These are phyloP conservation scores for Heliconius congener DNA, from an alignment of 1,140 invertebrate species.

Conservation along the genomic window DNA sequence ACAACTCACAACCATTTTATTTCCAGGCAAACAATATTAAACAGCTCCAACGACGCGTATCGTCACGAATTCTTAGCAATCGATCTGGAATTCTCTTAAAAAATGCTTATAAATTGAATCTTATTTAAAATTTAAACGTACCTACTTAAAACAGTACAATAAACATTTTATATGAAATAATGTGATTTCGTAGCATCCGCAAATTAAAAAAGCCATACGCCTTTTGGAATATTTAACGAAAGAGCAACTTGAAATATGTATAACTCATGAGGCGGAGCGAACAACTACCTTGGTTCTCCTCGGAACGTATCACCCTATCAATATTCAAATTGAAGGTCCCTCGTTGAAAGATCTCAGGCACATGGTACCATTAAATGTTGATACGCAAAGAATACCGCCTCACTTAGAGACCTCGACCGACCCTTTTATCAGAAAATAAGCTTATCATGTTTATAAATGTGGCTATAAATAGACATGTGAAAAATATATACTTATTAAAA, in stretches of 20 bases:
- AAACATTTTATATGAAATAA: neutral
- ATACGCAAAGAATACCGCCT: conserved; percentile 68
- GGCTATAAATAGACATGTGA: conserved; percentile 42
- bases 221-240: neutral
- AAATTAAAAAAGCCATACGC: neutral
- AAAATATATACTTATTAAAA: conserved; percentile 39
- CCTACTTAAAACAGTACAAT: no score
- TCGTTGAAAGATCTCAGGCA: conserved; percentile 66
- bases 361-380: conserved; percentile 69
- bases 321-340: conserved; percentile 75
- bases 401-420: conserved; percentile 64
- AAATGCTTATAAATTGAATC: no score
- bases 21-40: no score
- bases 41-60: no score
- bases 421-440: conserved; percentile 77
- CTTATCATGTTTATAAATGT: conserved; percentile 72
- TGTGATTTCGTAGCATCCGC: neutral
- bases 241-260: neutral
- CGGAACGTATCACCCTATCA: conserved; percentile 57
- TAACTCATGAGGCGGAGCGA: conserved; percentile 3
- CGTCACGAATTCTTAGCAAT: no score
- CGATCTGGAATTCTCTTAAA: no score
- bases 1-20: no score
- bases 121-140: no score
- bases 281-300: conserved; percentile 35